These are phyloP conservation scores for Bolinopsis microptera DNA, from an alignment of 37 sponge, comb jelly and placozoan genomes.

Conservation along the genomic window DNA sequence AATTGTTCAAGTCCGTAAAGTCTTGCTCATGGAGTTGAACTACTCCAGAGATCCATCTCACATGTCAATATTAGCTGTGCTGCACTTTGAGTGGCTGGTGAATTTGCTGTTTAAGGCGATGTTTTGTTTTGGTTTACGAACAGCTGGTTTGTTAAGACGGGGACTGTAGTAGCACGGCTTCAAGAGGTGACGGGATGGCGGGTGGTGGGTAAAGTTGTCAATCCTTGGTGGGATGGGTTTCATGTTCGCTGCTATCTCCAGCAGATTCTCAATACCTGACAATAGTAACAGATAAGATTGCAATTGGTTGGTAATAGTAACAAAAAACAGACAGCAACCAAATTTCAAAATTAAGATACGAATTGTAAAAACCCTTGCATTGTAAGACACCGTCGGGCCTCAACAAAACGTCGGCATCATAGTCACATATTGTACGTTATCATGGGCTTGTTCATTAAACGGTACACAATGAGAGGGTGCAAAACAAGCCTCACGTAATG, in stretches of 20 bases:
- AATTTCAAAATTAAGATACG: neutral
- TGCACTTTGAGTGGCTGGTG: conserved; percentile 24
- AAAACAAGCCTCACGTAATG: too few relatives aligned
- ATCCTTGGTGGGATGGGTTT: conserved; percentile 10
- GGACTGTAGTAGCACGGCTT: neutral
- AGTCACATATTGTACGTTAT: too few relatives aligned
- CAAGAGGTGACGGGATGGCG: neutral
- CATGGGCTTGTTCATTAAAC: too few relatives aligned
- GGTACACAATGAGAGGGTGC: too few relatives aligned
- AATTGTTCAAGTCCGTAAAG: too few relatives aligned
- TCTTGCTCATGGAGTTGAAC: too few relatives aligned
- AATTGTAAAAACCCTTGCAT: neutral
- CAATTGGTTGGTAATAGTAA: neutral
- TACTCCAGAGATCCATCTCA: too few relatives aligned
- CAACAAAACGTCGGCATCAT: too few relatives aligned
- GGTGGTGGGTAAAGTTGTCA: conserved; percentile 55
- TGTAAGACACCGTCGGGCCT: too few relatives aligned
- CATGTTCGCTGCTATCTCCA: conserved; percentile 49
- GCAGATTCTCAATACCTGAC: conserved; percentile 12
- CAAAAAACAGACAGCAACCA: neutral
- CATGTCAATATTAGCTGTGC: neutral
- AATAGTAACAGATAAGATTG: neutral
- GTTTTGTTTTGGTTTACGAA: neutral
- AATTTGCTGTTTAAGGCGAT: neutral
- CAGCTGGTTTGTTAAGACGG: neutral